Conservation (phyloP, 1,140 invertebrate species). For the Brachionus calyciflorus region DNA sequence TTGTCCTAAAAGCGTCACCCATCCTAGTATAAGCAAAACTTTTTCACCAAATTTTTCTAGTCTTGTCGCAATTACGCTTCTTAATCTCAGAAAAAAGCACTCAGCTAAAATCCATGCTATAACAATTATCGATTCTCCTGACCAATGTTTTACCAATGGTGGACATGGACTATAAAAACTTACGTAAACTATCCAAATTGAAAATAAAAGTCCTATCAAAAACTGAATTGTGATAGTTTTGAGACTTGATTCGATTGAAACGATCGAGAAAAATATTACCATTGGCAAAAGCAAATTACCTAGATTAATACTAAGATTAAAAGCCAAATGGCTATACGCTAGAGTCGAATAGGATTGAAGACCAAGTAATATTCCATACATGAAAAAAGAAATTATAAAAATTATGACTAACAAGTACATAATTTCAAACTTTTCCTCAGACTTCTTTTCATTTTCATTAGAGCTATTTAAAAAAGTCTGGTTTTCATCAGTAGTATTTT, state of each 20-base stretch:
- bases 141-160: conserved; percentile 10
- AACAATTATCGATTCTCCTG: neutral
- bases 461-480: neutral
- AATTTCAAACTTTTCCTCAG: conserved; percentile 1
- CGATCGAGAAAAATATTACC: conserved; percentile 2
- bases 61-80: conserved; percentile 4
- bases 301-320: conserved; percentile 40
- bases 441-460: neutral
- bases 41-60: conserved; percentile 30
- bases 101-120: conserved; percentile 29
- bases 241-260: neutral
- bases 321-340: conserved; percentile 71
- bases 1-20: conserved; percentile 23
- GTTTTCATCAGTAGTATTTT: conserved; percentile 5
- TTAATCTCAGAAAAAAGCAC: conserved; percentile 28
- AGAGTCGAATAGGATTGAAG: conserved; percentile 82
- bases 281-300: conserved; percentile 21
- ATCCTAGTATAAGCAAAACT: neutral
- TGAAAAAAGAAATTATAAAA: conserved; percentile 44
- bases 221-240: neutral
- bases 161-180: conserved; percentile 43
- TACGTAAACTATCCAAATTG: neutral
- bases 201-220: neutral
- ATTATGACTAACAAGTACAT: neutral
- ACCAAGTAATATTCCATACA: conserved; percentile 73